Evolutionary conservation across 1,140 invertebrate species (phyloP).

Genomic region (Anastrepha ludens): DNA sequence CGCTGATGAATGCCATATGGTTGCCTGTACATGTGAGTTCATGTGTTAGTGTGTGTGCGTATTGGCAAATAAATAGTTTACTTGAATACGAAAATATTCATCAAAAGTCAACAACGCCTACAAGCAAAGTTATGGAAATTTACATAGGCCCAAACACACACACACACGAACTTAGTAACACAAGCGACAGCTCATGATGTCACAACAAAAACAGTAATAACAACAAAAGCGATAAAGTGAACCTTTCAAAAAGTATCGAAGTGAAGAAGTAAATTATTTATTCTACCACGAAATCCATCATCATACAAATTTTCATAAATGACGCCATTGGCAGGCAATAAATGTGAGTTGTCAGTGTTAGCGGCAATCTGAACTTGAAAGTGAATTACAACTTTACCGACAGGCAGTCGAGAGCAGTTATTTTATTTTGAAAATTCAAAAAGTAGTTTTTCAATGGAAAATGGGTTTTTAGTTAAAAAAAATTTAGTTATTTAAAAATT

Average conservation of each 20-base stretch:
- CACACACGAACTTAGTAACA: not conserved
- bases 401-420: too few species aligned
- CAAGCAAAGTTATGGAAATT: conserved; percentile 32
- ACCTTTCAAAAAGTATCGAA: not conserved
- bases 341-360: not conserved
- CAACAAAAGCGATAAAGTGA: not conserved
- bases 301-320: not conserved
- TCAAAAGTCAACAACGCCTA: conserved; percentile 44
- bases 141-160: not conserved
- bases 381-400: conserved; percentile 10
- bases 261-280: not conserved
- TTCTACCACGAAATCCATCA: conserved; percentile 21
- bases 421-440: too few species aligned
- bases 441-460: too few species aligned
- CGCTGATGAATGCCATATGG: not conserved
- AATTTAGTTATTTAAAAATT: too few species aligned
- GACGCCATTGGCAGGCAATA: conserved; percentile 21
- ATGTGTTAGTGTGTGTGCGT: not conserved
- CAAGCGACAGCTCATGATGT: not conserved
- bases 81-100: conserved; percentile 23
- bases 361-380: not conserved
- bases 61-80: conserved; percentile 31
- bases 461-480: too few species aligned
- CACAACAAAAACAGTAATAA: not conserved
- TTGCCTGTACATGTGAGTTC: not conserved